phyloP scores from a whole-genome alignment of 1,140 invertebrate species.

The Aradophagus sp. region DNA sequence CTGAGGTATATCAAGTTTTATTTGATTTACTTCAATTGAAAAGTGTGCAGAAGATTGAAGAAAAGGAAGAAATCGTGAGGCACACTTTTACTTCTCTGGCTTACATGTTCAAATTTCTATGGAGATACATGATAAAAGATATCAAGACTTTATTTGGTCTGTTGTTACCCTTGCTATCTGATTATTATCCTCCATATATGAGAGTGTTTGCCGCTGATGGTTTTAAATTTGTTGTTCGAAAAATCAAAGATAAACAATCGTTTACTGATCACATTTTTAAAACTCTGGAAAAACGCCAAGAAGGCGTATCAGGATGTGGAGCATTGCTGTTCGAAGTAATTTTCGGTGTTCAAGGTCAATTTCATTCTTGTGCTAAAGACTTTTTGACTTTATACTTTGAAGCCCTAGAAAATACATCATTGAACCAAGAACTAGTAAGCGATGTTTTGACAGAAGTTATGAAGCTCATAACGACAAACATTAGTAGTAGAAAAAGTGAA shows the following conservation, averaged over 20 bases:
- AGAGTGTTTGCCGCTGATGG: constrained; percentile 94
- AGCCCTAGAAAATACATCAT: constrained; percentile 74
- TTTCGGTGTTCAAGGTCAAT: constrained; percentile 84
- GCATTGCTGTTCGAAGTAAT: constrained; percentile 90
- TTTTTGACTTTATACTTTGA: constrained; percentile 80
- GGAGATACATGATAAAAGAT: constrained; percentile 87
- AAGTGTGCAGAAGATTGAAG: constrained; percentile 73
- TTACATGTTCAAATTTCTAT: constrained; percentile 91
- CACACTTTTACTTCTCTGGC: constrained; percentile 88
- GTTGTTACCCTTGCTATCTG: constrained; percentile 84
- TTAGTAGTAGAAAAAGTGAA: constrained; percentile 77
- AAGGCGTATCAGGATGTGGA: constrained; percentile 84
- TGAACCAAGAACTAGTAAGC: constrained; percentile 77
- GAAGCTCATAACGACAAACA: constrained; percentile 76
- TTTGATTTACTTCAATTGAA: constrained; percentile 84
- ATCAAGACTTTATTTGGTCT: constrained; percentile 83
- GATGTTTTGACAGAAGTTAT: constrained; percentile 79
- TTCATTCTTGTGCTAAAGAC: constrained; percentile 85
- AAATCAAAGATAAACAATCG: constrained; percentile 86
- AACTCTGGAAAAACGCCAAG: constrained; percentile 79
- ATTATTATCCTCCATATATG: constrained; percentile 84
- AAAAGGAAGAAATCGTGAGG: constrained; percentile 82
- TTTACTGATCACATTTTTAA: constrained; percentile 84
- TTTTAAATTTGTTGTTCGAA: constrained; percentile 93
- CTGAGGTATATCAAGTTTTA: constrained; percentile 80